Conservation (phyloP, 2,888 invertebrate genomes). For the Rotaria socialis region DNA sequence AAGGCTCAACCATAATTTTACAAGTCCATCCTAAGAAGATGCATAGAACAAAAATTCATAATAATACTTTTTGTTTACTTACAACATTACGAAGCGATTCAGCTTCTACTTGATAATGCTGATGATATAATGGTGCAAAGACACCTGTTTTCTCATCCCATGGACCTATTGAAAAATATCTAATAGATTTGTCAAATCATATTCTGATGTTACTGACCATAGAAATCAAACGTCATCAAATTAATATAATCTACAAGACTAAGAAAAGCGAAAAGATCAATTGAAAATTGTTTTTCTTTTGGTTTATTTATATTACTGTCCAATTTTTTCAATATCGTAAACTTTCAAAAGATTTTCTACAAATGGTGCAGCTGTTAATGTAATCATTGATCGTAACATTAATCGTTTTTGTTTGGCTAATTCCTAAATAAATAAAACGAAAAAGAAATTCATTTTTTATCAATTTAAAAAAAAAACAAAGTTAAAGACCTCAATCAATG, state of each 20-base stretch:
- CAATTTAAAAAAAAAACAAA: too few relatives aligned
- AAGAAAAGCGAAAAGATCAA: not conserved
- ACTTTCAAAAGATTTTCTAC: constrained; percentile 13
- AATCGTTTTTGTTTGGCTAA: constrained; percentile 12
- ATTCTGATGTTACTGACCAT: not conserved
- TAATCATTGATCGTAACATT: not conserved
- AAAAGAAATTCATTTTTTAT: not conserved
- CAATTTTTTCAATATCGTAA: constrained; percentile 16
- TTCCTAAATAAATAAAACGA: not conserved
- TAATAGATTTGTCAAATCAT: too few relatives aligned
- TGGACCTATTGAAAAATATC: not conserved
- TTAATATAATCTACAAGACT: constrained; percentile 42
- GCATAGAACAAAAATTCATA: not conserved
- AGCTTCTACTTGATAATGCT: constrained; percentile 41
- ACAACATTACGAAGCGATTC: constrained; percentile 43
- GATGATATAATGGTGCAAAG: constrained; percentile 41
- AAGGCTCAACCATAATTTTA: constrained; percentile 31
- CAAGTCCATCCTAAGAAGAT: constrained; percentile 25
- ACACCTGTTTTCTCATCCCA: constrained; percentile 45
- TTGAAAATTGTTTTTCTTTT: not conserved
- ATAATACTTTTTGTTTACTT: not conserved
- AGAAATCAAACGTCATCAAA: constrained; percentile 44
- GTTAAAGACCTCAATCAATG: not conserved
- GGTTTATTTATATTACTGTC: not conserved
- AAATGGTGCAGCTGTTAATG: constrained; percentile 23